Evolutionary conservation across 2,888 invertebrate genomes (phyloP), one percentile per base, ranked within the genome.

Genomic region (Scrobipalpa atriplicella): DNA sequence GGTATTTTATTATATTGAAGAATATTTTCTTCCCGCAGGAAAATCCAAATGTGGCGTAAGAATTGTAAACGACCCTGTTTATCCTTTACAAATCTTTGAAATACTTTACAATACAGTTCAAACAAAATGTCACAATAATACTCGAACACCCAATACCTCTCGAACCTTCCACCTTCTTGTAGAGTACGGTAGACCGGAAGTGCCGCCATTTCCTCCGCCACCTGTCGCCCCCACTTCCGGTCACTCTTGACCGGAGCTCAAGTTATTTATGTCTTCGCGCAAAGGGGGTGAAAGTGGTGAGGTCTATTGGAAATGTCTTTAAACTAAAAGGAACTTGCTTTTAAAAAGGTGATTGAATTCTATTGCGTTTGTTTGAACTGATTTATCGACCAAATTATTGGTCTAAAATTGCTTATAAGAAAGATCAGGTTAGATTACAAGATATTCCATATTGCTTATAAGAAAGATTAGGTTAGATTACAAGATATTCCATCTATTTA

Each of bases 151-250:
- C 19, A 56, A 29, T 54, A 54, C 54, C 21, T 54, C 54, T 21
- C 19, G 11, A 80, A 82, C 58, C 58, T 56, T 56, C 19, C 29
- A 19, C 56, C 56, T 2, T 21, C 19, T 58, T 80, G 83, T 3
- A 77, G 78, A 75, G 75, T 81, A 83, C 85, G 61, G 18, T 11
- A 18, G 62, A 63, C 63, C 63, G 63, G 63, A 63, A 63, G 63
- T 18, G 51, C 52, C 52, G 63, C 63, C 63, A 63, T 63, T 63
- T 63, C 63, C 52, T 36, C 52, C 63, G 47, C 63, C 63, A 51
- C 51, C 47, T 51, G 63, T 51, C 63, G 63, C 52, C 51, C 52
- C 41, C 36, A 63, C 63, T 63, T 63, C 63, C 63, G 63, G 63
- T 63, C 63, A 13, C 36, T 52, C 38, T 41, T 43, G 62, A 62